Base-by-base conservation (phyloP, 2,888 invertebrate species). In the Crossocerus cetratus region DNA sequence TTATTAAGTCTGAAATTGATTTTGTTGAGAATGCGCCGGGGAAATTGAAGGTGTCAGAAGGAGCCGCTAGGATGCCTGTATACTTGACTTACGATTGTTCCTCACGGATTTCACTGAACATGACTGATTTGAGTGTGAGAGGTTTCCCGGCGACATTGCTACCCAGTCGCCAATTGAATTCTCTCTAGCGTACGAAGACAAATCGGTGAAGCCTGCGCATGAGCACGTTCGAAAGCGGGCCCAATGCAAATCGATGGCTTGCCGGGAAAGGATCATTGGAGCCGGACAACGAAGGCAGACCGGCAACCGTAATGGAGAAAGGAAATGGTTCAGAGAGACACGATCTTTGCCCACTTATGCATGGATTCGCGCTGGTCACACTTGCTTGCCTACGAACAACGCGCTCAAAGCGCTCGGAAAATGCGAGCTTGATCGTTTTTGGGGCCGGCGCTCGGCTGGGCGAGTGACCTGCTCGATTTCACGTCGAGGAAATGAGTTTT, bases 401-500 rank as follows among this genome's bases (percentile, higher is more conserved):
- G 44, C 14, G 68, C 64, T 58, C 71, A 81, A 81, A 82, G 81
- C 70, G 73, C 60, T 64, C 45, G 78, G 78, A 83, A 85, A 85
- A 85, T 78, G 81, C 82, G 82, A 83, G 78, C 74, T 61, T 78
- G 81, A 74, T 81, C 76, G 83, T 85, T 84, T 85, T 83, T 86
- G 78, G 81, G 78, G 79, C 83, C 76, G 77, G 69, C 77, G 32
- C 32, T 32, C 32, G 32, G 11, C 8, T 11, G 32, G 11, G 32
- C 32, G 8, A 32, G 32, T 32, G 32, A 65, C 64, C 76, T 81
- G 81, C 84, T 81, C 84, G 82, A 86, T 84, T 84, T 83, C 83
- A 81, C 84, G 72, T 78, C 78, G 77, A 83, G 84, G 81, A 86
- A 86, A 86, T 85, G 84, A 86, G 84, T 83, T 86, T 81, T 78